phyloP scores from a whole-genome alignment of 2,888 invertebrate species.

The Ephialtes manifestator region DNA sequence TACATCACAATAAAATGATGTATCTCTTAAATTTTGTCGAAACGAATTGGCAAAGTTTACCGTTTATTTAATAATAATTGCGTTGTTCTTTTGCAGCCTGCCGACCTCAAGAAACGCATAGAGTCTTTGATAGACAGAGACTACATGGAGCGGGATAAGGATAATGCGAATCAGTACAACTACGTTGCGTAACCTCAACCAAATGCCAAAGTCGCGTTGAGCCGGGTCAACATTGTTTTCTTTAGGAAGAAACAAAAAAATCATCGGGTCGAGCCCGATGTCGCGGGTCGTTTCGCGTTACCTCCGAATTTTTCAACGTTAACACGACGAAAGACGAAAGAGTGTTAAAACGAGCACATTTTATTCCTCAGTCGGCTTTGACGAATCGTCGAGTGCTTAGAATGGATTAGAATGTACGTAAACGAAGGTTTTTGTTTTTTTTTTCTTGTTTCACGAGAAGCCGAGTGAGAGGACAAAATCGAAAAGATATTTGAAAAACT shows the following conservation, averaged over 20 bases:
- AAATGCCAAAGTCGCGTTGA: slow-evolving; percentile 81
- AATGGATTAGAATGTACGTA: slow-evolving; percentile 36
- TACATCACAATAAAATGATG: too few species aligned
- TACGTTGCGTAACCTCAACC: slow-evolving; percentile 95
- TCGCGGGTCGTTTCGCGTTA: slow-evolving; percentile 28
- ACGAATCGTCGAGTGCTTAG: slow-evolving; percentile 35
- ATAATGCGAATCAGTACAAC: slow-evolving; percentile 99
- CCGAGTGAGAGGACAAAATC: slow-evolving; percentile 22
- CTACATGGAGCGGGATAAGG: slow-evolving; percentile 99
- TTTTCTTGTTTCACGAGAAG: slow-evolving; percentile 29
- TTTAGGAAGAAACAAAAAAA: slow-evolving; percentile 36
- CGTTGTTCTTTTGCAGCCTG: slow-evolving; percentile 89
- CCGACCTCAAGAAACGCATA: slow-evolving; percentile 99
- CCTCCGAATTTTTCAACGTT: slow-evolving; percentile 3
- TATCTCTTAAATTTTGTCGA: too few species aligned
- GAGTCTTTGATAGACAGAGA: slow-evolving; percentile 99
- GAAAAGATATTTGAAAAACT: slow-evolving; percentile 30
- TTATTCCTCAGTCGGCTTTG: slow-evolving; percentile 30
- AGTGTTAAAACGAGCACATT: slow-evolving; percentile 8
- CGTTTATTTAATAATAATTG: background rate
- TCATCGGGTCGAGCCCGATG: slow-evolving; percentile 38
- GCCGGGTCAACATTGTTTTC: slow-evolving; percentile 64
- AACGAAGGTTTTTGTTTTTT: background rate
- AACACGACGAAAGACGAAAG: slow-evolving; percentile 13
- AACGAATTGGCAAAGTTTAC: background rate